Conservation (phyloP, 1,140 invertebrate species). For the Holotrichia oblita region DNA sequence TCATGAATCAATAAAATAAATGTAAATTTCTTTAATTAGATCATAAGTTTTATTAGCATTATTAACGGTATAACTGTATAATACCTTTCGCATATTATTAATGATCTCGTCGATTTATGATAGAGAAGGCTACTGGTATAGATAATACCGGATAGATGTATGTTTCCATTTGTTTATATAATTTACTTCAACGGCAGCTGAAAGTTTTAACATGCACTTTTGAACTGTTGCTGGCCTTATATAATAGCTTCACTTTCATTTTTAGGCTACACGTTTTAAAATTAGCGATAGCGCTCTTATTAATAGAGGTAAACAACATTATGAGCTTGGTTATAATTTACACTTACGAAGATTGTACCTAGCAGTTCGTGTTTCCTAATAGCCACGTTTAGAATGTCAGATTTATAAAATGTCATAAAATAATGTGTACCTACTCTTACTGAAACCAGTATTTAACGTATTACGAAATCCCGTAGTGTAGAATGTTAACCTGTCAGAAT, state of each 20-base stretch:
- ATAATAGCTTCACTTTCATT: slow-evolving; percentile 25
- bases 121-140: no score
- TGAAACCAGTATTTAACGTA: slow-evolving; percentile 33
- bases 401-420: slow-evolving; percentile 35
- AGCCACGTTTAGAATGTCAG: slow-evolving; percentile 27
- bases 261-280: slow-evolving; percentile 26
- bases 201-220: background rate
- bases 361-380: slow-evolving; percentile 17
- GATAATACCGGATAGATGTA: no score
- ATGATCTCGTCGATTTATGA: no score
- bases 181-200: no score
- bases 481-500: slow-evolving; percentile 30
- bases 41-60: no score
- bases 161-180: no score
- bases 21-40: no score
- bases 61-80: no score
- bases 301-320: slow-evolving; percentile 1
- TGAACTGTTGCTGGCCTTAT: background rate
- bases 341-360: slow-evolving; percentile 10
- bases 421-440: slow-evolving; percentile 19
- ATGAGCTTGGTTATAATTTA: slow-evolving; percentile 13
- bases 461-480: slow-evolving; percentile 17
- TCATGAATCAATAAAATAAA: no score
- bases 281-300: slow-evolving; percentile 19
- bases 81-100: no score